Evolutionary conservation across 2,888 invertebrate species (phyloP).

Genomic region (Ephialtes manifestator): DNA sequence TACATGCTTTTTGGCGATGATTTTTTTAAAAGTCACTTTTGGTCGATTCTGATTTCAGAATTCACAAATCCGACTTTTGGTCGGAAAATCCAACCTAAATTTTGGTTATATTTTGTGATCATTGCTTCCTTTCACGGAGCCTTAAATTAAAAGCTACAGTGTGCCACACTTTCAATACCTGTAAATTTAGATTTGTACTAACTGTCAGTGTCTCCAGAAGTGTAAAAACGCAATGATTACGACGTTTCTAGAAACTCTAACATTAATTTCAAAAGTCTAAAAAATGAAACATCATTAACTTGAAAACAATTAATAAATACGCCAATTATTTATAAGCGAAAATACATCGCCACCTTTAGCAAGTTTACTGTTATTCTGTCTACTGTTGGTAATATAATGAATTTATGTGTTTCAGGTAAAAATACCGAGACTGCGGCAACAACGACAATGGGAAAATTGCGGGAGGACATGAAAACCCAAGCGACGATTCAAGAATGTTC

Average conservation of each 20-base stretch:
- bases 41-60: too few species aligned
- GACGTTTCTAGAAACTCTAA: neutral
- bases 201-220: neutral
- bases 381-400: neutral
- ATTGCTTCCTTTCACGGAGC: too few species aligned
- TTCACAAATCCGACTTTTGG: too few species aligned
- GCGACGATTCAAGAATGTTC: conserved; percentile 64
- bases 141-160: too few species aligned
- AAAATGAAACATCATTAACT: neutral
- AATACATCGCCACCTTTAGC: neutral
- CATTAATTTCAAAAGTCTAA: neutral
- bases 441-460: conserved; percentile 41
- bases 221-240: neutral
- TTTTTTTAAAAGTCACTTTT: too few species aligned
- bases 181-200: too few species aligned
- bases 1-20: too few species aligned
- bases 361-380: neutral
- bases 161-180: too few species aligned
- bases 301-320: neutral
- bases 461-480: conserved; percentile 46
- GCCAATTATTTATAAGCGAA: neutral
- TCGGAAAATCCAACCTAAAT: too few species aligned
- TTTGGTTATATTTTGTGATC: too few species aligned
- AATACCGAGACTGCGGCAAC: conserved; percentile 74
- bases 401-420: conserved; percentile 74